Conservation (phyloP, 2,113 vertebrate genomes). For the Raja brachyura region DNA sequence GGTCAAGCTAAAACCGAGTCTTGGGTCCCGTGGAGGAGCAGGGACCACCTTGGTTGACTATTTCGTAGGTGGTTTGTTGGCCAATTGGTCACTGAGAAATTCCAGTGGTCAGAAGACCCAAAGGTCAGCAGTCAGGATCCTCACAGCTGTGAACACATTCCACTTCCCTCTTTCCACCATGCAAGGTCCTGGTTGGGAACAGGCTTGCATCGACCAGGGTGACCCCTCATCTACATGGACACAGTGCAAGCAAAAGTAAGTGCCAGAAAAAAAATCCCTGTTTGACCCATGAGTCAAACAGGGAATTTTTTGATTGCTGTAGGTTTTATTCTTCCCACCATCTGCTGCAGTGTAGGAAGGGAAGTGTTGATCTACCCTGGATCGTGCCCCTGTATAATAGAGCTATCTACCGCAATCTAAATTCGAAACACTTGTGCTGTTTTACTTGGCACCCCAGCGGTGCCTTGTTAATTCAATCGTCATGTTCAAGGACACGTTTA, state of each 20-base stretch:
- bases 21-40: neutral
- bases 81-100: neutral
- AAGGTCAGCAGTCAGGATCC: neutral
- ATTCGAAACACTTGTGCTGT: conserved; percentile 3
- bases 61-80: neutral
- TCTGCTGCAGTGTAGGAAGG: neutral
- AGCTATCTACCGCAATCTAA: neutral
- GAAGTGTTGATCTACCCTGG: neutral
- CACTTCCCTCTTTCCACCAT: neutral
- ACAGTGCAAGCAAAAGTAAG: neutral
- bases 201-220: neutral
- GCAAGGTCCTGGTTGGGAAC: neutral
- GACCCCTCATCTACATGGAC: neutral
- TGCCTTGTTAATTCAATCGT: conserved; percentile 25
- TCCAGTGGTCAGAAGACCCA: neutral
- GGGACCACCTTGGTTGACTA: neutral
- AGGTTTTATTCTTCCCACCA: neutral
- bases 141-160: neutral
- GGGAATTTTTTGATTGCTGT: no score
- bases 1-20: neutral
- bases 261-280: neutral
- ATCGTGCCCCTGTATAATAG: neutral
- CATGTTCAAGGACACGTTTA: conserved; percentile 30
- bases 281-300: neutral
- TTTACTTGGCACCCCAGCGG: conserved; percentile 10